Evolutionary conservation across 2,888 invertebrate species (phyloP).

Genomic region (Bimastos eiseni): DNA sequence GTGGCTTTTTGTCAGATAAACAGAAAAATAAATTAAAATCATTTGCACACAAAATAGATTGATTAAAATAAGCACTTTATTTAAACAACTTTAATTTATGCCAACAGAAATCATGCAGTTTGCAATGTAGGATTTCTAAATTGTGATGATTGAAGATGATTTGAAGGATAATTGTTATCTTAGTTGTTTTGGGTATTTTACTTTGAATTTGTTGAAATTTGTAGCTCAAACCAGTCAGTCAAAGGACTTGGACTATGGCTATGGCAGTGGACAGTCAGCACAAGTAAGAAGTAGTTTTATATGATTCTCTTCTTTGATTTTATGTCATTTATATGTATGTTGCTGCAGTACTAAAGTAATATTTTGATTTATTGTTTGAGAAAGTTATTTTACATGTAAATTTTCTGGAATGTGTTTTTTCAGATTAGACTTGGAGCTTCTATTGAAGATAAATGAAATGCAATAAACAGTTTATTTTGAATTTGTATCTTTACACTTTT

Average conservation of each 20-base stretch:
- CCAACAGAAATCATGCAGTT: too few relatives aligned
- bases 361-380: neutral
- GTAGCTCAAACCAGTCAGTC: neutral
- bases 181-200: neutral
- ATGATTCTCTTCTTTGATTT: neutral
- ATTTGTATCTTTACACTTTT: neutral
- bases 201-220: neutral
- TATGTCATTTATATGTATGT: neutral
- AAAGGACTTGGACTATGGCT: neutral
- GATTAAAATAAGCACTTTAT: too few relatives aligned
- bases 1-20: too few relatives aligned
- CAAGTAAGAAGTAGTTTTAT: neutral
- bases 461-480: neutral
- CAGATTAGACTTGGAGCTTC: neutral
- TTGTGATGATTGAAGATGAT: neutral
- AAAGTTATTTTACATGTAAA: neutral
- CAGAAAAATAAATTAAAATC: too few relatives aligned
- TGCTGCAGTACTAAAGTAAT: neutral
- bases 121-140: too few relatives aligned
- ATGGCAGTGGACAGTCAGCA: conserved; percentile 6
- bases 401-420: neutral
- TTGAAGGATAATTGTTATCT: neutral
- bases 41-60: too few relatives aligned
- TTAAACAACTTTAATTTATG: too few relatives aligned
- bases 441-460: neutral